A percentile compares a stretch with the other conserved stretches of the same genome.
Conservation (phyloP, 2,797 vertebrate species). For the Poecilia velifera region DNA sequence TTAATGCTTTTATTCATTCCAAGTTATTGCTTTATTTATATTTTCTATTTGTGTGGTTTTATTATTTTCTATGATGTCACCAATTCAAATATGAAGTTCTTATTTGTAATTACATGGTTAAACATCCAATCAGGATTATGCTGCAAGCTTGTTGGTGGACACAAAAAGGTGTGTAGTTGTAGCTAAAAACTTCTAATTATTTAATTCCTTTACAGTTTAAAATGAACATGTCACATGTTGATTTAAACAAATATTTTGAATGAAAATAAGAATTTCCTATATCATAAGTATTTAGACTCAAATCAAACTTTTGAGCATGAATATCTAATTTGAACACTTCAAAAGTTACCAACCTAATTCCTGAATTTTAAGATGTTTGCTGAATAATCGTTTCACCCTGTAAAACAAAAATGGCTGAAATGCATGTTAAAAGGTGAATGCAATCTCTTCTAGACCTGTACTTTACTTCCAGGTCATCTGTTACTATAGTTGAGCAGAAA, state of each 20-base stretch:
- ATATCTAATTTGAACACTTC: neutral
- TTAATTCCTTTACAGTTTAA: no score
- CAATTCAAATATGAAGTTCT: neutral
- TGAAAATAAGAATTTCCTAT: no score
- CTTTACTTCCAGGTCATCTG: neutral
- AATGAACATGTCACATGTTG: no score
- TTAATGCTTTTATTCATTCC: neutral
- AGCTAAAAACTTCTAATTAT: neutral
- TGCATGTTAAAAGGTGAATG: neutral
- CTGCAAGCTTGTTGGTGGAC: neutral
- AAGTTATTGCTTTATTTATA: neutral
- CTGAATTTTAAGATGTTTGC: neutral
- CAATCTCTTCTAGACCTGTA: neutral
- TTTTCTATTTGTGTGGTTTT: neutral
- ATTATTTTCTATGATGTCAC: no score
- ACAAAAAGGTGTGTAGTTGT: neutral
- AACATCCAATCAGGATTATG: neutral
- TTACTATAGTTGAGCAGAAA: neutral
- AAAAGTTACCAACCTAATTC: neutral
- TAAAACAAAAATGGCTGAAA: neutral
- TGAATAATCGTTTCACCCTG: neutral
- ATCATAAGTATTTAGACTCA: no score
- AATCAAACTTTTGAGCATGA: neutral
- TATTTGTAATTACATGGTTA: neutral
- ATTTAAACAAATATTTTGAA: no score